Conservation (phyloP, 2,888 invertebrate species). For the Melieria omissa region DNA sequence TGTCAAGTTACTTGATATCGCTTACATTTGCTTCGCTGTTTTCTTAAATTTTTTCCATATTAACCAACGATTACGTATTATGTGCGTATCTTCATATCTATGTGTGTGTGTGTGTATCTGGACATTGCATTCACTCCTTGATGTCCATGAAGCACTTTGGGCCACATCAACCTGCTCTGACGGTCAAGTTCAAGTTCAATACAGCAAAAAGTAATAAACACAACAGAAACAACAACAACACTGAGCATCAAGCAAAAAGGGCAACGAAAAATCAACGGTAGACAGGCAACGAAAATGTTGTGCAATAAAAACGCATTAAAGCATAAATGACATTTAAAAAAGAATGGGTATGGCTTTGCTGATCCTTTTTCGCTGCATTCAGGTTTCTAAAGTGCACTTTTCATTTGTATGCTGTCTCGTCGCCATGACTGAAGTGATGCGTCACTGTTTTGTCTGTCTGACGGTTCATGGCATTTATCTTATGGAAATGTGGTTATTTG, state of each 20-base stretch:
- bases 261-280: too few relatives aligned
- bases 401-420: too few relatives aligned
- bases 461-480: too few relatives aligned
- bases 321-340: slow-evolving; percentile 32
- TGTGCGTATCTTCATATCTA: too few relatives aligned
- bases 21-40: neutral
- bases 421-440: too few relatives aligned
- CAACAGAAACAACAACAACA: neutral
- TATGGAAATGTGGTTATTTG: too few relatives aligned
- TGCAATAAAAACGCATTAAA: slow-evolving; percentile 31
- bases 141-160: too few relatives aligned
- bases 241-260: neutral
- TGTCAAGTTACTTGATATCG: too few relatives aligned
- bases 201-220: neutral
- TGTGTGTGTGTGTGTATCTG: neutral
- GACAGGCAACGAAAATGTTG: slow-evolving; percentile 7
- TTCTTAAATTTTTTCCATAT: slow-evolving; percentile 15
- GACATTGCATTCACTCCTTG: neutral
- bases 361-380: neutral
- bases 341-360: neutral
- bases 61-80: slow-evolving; percentile 37
- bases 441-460: too few relatives aligned
- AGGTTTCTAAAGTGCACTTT: too few relatives aligned
- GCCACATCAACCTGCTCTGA: neutral
- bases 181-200: slow-evolving; percentile 39